Evolutionary conservation across 2,888 invertebrate genomes (phyloP).

Genomic region (Nipponacmea schrenckii): DNA sequence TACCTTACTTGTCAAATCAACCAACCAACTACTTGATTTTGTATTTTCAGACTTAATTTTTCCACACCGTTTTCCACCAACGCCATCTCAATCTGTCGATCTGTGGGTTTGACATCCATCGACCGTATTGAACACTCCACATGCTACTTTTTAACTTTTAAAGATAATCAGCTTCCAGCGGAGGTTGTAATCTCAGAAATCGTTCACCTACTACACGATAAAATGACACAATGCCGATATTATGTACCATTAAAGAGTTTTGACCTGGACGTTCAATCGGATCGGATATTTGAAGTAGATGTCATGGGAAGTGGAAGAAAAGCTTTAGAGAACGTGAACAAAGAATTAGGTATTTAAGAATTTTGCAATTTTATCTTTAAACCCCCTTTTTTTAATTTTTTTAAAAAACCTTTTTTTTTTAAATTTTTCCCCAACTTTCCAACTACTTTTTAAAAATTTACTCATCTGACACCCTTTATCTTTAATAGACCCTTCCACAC

Average conservation of each 20-base stretch:
- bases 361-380: no score
- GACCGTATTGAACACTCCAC: conserved; percentile 78
- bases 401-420: no score
- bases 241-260: conserved; percentile 74
- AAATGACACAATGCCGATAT: conserved; percentile 92
- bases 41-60: conserved; percentile 73
- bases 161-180: conserved; percentile 27
- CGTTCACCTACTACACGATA: conserved; percentile 77
- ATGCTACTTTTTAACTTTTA: conserved; percentile 73
- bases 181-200: conserved; percentile 46
- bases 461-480: no score
- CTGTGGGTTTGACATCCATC: conserved; percentile 81
- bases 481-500: no score
- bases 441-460: no score
- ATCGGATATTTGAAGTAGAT: conserved; percentile 86
- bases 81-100: conserved; percentile 91
- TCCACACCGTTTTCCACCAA: conserved; percentile 96
- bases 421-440: no score
- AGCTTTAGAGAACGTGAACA: conserved; percentile 85
- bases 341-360: conserved; percentile 74
- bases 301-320: conserved; percentile 80
- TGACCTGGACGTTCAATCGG: conserved; percentile 72
- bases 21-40: not conserved
- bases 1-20: no score
- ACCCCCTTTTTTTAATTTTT: no score